Conservation (phyloP, 1,140 invertebrate genomes). For the Lasioglossum baleicum region DNA sequence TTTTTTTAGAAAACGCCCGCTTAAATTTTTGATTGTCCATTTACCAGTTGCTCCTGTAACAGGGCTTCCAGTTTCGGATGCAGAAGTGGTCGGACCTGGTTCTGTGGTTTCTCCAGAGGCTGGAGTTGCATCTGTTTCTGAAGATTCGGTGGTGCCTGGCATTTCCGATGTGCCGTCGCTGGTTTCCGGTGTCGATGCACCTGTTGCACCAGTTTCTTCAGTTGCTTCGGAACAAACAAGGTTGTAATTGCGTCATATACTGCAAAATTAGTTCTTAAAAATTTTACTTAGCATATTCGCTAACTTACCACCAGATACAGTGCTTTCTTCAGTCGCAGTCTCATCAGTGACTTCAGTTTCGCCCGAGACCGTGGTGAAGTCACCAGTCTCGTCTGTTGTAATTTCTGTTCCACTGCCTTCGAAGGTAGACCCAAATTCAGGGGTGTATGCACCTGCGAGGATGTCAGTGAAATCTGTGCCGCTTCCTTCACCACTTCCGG, state of each 20-base stretch:
- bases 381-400: slow-evolving; percentile 26
- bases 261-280: too few species aligned
- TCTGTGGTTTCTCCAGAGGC: slow-evolving; percentile 29
- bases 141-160: too few species aligned
- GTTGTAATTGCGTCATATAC: too few species aligned
- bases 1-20: too few species aligned
- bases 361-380: slow-evolving; percentile 25
- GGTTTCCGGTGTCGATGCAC: too few species aligned
- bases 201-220: slow-evolving; percentile 22
- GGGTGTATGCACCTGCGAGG: slow-evolving; percentile 9
- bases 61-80: too few species aligned
- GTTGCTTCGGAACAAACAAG: slow-evolving; percentile 35
- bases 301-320: not conserved
- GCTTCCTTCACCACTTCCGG: slow-evolving; percentile 63
- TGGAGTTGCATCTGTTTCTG: not conserved
- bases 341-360: slow-evolving; percentile 38
- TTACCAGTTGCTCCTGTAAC: too few species aligned
- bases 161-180: not conserved
- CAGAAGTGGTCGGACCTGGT: slow-evolving; percentile 33
- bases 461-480: slow-evolving; percentile 55
- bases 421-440: slow-evolving; percentile 34
- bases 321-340: slow-evolving; percentile 7
- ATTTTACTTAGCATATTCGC: too few species aligned
- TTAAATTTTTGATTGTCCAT: too few species aligned
- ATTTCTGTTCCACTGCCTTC: slow-evolving; percentile 72